Evolutionary conservation across 2,113 vertebrate species (phyloP), one percentile per base, ranked within the genome.

Genomic region (Seriola quinqueradiata): DNA sequence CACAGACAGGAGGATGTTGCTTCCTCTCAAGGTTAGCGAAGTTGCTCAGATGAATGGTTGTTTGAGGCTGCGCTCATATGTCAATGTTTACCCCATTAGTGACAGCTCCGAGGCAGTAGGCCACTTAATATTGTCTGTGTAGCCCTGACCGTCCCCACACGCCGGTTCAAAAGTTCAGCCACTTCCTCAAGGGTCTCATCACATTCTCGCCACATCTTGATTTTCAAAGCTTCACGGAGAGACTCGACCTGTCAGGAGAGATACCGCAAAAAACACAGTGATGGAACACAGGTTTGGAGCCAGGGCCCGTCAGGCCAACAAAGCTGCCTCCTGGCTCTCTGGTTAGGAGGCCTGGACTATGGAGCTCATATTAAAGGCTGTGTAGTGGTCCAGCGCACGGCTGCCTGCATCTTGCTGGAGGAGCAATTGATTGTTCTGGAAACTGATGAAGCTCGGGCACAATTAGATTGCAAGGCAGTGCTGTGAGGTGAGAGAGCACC

Each of bases 401-500:
- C 83, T 77, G 90, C 96, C 94, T 92, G 93, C 94, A 95, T 96
- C 96, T 95, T 85, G 96, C 96, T 95, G 95, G 95, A 96, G 73
- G 86, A 96, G 95, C 95, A 97, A 98, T 97, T 94, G 95, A 96
- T 95, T 95, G 94, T 95, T 96, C 96, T 96, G 96, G 96, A 97
- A 97, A 98, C 97, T 95, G 94, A 98, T 97, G 97, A 98, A 97
- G 96, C 96, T 96, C 95, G 92, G 95, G 95, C 96, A 97, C 97
- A 98, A 98, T 99, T 99, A 97, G 97, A 98, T 98, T 97, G 96
- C 94, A 94, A 97, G 96, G 96, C 96, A 96, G 94, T 87, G 94
- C 95, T 96, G 94, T 95, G 96, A 97, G 97, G 96, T 96, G 96
- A 96, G 96, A 96, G 96, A 95, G 95, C 96, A 94, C 73, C 86